These are phyloP conservation scores for Hydroisotoma schaefferi DNA, from an alignment of 2,888 invertebrate genomes.

Conservation along the genomic window DNA sequence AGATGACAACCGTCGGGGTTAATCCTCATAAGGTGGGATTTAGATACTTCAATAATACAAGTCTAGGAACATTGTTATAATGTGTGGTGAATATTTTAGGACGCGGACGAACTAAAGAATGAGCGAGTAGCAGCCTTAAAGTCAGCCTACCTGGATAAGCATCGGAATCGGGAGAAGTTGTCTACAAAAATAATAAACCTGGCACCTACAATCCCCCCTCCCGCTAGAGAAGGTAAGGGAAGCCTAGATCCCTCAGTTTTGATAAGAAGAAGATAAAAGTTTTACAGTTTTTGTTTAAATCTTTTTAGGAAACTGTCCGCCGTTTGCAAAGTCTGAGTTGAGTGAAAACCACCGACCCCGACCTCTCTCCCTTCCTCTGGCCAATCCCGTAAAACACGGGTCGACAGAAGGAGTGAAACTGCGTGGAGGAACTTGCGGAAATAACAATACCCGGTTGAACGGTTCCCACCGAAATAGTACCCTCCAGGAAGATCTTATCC, in stretches of 20 bases:
- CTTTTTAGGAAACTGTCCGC: no score
- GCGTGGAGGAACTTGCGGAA: slow-evolving; percentile 53
- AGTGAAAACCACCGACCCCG: no score
- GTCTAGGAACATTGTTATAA: no score
- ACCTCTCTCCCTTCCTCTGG: no score
- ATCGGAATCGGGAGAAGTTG: slow-evolving; percentile 34
- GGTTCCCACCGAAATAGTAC: slow-evolving; percentile 58
- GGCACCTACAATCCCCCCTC: neutral
- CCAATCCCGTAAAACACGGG: no score
- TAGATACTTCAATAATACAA: no score
- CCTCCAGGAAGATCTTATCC: slow-evolving; percentile 79
- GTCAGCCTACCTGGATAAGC: slow-evolving; percentile 47
- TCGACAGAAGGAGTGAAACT: slow-evolving; percentile 62
- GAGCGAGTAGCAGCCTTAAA: slow-evolving; percentile 49
- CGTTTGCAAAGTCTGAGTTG: no score
- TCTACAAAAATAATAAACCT: slow-evolving; percentile 1
- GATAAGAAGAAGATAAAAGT: no score
- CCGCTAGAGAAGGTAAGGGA: slow-evolving; percentile 1
- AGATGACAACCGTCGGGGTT: slow-evolving; percentile 30
- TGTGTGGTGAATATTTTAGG: slow-evolving; percentile 22
- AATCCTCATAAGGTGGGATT: neutral
- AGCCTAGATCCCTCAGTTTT: no score
- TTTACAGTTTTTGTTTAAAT: no score
- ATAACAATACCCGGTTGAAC: slow-evolving; percentile 46
- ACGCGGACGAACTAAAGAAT: slow-evolving; percentile 45